phyloP scores from a whole-genome alignment of 1,140 invertebrate species.

The Amphibalanus amphitrite region DNA sequence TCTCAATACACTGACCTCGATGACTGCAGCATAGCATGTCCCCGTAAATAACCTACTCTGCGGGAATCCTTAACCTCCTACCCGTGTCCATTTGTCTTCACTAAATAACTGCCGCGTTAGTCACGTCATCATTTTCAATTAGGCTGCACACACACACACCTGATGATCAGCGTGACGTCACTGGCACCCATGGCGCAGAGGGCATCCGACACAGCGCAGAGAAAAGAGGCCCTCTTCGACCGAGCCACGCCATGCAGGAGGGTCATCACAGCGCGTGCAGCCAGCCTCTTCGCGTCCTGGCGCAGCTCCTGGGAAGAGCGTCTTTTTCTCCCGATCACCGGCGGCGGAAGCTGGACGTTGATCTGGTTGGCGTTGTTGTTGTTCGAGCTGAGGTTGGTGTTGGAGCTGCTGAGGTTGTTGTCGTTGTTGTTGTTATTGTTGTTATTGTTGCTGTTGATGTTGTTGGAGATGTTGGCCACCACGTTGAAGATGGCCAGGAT shows the following conservation, averaged over 20 bases:
- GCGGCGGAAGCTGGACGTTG: conserved; percentile 13
- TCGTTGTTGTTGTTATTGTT: conserved; percentile 16
- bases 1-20: too few species aligned
- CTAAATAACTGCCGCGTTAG: too few species aligned
- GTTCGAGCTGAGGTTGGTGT: conserved; percentile 13
- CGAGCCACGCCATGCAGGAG: background rate
- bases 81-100: too few species aligned
- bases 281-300: background rate
- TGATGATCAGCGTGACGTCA: background rate
- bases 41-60: too few species aligned
- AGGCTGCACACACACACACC: too few species aligned
- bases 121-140: too few species aligned
- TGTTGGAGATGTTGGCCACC: conserved; percentile 14
- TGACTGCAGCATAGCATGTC: too few species aligned
- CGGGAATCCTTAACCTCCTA: too few species aligned
- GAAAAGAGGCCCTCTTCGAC: background rate
- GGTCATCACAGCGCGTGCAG: background rate
- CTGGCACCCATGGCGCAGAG: background rate
- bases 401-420: conserved; percentile 15
- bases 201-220: background rate
- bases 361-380: conserved; percentile 16
- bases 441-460: conserved; percentile 15
- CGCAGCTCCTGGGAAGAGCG: background rate
- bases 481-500: conserved; percentile 13
- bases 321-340: background rate